phyloP scores from a whole-genome alignment of 2,113 vertebrate genomes.

The Ceyx cyanopectus region DNA sequence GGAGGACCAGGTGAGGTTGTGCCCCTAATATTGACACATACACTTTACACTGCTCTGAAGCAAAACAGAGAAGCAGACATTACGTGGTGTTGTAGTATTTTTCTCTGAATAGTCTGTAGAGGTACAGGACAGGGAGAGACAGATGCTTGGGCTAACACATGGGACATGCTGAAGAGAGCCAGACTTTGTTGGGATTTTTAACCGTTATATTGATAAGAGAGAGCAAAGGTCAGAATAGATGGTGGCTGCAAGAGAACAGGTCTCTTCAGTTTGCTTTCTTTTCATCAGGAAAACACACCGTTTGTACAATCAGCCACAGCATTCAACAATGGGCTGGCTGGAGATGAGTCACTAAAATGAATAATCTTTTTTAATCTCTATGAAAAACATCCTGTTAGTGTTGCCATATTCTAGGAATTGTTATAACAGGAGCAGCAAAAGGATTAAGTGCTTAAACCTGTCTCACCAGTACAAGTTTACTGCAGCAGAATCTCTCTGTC shows the following conservation, averaged over 20 bases:
- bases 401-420: conserved; percentile 62
- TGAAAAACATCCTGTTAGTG: conserved; percentile 65
- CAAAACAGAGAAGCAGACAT: background rate
- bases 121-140: background rate
- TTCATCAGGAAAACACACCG: conserved; percentile 9
- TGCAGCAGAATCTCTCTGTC: background rate
- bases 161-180: background rate
- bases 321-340: conserved; percentile 40
- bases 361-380: conserved; percentile 64
- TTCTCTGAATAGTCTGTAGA: background rate
- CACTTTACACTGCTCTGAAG: background rate
- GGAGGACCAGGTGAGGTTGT: background rate
- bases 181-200: background rate
- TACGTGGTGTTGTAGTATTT: background rate
- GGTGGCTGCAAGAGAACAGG: background rate
- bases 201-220: background rate
- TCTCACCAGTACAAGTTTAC: conserved; percentile 22
- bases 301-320: background rate
- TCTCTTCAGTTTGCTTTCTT: conserved; percentile 30
- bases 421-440: conserved; percentile 42
- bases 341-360: conserved; percentile 63
- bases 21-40: background rate
- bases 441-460: conserved; percentile 58
- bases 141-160: background rate
- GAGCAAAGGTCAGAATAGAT: conserved; percentile 1